Base-by-base conservation (phyloP, 2,797 vertebrate species). In the Chrosomus eos region DNA sequence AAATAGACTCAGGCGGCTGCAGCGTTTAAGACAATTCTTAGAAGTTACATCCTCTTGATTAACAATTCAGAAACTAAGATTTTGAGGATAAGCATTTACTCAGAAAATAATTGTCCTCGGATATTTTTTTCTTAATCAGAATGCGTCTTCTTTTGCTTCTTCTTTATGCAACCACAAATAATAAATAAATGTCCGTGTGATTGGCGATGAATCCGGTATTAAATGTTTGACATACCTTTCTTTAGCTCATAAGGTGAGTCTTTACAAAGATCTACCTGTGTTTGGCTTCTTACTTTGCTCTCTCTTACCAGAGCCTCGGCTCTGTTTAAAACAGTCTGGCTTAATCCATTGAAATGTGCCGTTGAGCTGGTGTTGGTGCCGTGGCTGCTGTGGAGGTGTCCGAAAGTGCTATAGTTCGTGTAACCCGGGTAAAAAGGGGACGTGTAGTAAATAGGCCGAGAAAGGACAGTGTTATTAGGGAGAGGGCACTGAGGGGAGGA, bases 141-240 rank as follows among this genome's bases (percentile, higher is more conserved):
- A 53, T 85, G 55, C 88, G 89, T 92, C 82, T 87, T 87, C 90
- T 87, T 90, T 89, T 91, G 87, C 90, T 88, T 90, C 80, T 94
- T 95, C 91, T 91, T 70, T 89, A 95, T 95, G 95, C 95, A 96
- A 96, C 95, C 96, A 96, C 95, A 96, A 95, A 96, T 93, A 95
- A 96, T 96, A 96, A 94, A 95, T 94, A 93, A 91, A 92, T 91
- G 96, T 97, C 96, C 96, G 92, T 87, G 87, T 93, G 92, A 91
- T 93, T 93, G 92, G 89, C 94, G 93, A 88, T 73, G 93, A 94
- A 95, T 94, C 95, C 95, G 92, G 91, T 94, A 96, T 97, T 99
- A 99, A 98, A 99, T 97, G 95, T 97, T 97, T 95, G 98, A 98
- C 98, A 98, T 99, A 98, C 98, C 98, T 99, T 99, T 99, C 96